A percentile compares a stretch with the other conserved stretches of the same genome.
These are phyloP conservation scores for Hirtodrosophila confusa DNA, from an alignment of 2,888 invertebrate species.

Conservation along the genomic window DNA sequence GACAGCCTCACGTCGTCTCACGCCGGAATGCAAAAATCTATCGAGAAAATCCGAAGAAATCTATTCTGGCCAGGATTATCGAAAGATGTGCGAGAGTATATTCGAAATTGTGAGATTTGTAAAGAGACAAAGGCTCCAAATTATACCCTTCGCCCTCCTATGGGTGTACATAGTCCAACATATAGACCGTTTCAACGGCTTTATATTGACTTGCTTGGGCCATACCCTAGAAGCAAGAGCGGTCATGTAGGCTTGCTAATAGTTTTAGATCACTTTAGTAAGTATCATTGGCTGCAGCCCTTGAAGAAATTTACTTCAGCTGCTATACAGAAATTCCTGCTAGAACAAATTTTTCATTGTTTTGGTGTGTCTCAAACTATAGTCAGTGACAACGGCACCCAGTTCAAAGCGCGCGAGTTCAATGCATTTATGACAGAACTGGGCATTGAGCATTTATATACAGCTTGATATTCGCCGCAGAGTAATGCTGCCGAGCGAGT, in stretches of 20 bases:
- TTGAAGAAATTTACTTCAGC: constrained; percentile 15
- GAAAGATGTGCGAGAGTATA: constrained; percentile 4
- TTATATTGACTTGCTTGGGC: constrained; percentile 15
- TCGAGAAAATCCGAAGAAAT: constrained; percentile 10
- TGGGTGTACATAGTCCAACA: constrained; percentile 8
- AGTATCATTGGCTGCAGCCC: background rate
- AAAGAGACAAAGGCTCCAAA: constrained; percentile 13
- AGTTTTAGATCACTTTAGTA: constrained; percentile 14
- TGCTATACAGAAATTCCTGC: background rate
- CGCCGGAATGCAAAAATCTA: constrained; percentile 21
- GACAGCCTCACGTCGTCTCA: constrained; percentile 13
- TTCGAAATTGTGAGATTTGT: constrained; percentile 5
- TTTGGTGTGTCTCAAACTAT: constrained; percentile 6
- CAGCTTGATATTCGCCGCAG: constrained; percentile 24
- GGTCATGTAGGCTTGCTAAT: constrained; percentile 15
- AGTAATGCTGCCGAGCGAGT: constrained; percentile 17
- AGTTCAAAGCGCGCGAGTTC: constrained; percentile 1
- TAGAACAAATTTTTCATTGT: background rate
- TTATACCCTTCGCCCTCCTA: constrained; percentile 5
- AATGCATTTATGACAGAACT: constrained; percentile 3
- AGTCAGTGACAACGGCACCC: constrained; percentile 11
- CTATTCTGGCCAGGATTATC: constrained; percentile 28
- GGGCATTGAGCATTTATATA: constrained; percentile 3
- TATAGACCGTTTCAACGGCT: constrained; percentile 18
- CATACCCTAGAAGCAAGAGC: constrained; percentile 12